phyloP scores from a whole-genome alignment of 2,797 vertebrate genomes.

The Halcyon badia region DNA sequence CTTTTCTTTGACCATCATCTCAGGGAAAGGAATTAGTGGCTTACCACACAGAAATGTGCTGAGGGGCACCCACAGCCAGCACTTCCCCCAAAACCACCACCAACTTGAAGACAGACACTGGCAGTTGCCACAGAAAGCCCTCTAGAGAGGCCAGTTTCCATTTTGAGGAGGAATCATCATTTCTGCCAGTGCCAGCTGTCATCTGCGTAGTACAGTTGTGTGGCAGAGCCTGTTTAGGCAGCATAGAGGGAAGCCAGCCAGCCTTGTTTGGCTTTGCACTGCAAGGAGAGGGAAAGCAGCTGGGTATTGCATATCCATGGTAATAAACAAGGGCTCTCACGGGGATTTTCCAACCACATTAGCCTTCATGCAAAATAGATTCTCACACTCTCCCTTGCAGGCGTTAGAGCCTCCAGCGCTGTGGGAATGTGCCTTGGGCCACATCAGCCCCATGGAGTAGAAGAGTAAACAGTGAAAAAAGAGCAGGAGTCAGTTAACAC shows the following conservation, averaged over 20 bases:
- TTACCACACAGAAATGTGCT: neutral
- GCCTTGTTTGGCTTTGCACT: slow-evolving; percentile 5
- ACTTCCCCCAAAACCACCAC: neutral
- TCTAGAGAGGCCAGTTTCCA: slow-evolving; percentile 35
- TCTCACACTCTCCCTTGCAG: slow-evolving; percentile 1
- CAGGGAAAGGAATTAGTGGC: neutral
- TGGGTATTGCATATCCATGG: slow-evolving; percentile 8
- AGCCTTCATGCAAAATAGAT: slow-evolving; percentile 18
- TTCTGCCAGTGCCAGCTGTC: slow-evolving; percentile 53
- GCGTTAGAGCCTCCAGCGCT: neutral
- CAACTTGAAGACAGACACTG: neutral
- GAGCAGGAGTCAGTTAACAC: neutral
- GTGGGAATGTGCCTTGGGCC: neutral
- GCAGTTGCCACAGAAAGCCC: neutral
- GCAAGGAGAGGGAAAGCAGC: slow-evolving; percentile 5
- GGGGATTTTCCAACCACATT: slow-evolving; percentile 39
- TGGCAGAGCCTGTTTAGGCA: slow-evolving; percentile 23
- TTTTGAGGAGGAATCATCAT: slow-evolving; percentile 36
- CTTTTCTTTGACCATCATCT: neutral
- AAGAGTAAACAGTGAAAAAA: neutral
- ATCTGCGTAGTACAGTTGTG: slow-evolving; percentile 39
- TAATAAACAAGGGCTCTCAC: slow-evolving; percentile 38
- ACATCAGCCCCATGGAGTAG: neutral
- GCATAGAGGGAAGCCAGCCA: neutral
- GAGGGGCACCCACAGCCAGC: neutral